Conservation (phyloP, 2,113 vertebrate species). For the Benitochromis conjunctus region DNA sequence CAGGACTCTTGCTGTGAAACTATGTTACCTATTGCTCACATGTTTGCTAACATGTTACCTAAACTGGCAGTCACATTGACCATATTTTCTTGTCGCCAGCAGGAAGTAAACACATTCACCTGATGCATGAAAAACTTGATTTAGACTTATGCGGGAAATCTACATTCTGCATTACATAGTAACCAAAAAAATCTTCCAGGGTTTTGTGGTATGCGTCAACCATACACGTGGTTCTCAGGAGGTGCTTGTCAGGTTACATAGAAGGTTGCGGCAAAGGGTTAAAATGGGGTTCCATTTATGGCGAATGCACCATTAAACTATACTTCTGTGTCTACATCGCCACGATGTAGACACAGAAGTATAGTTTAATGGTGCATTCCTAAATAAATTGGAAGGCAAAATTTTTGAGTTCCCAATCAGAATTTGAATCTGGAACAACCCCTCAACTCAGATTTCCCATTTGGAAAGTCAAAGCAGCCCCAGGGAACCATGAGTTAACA, state of each 20-base stretch:
- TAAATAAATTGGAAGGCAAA: fast-evolving
- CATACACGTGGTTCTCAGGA: no score
- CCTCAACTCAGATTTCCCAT: background rate
- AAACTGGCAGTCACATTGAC: fast-evolving
- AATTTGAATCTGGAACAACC: background rate
- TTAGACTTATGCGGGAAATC: background rate
- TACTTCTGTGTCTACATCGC: no score
- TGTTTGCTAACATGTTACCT: background rate
- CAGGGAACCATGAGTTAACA: background rate
- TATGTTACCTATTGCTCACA: background rate
- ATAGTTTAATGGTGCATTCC: background rate
- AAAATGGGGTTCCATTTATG: no score
- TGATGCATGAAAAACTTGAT: background rate
- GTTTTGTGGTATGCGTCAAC: no score
- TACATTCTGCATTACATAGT: background rate
- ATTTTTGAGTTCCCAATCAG: fast-evolving
- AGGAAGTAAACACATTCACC: background rate
- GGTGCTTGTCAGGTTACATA: no score
- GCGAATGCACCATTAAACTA: no score
- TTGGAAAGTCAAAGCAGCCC: background rate
- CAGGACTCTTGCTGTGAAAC: no score
- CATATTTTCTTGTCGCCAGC: background rate
- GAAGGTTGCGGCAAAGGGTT: no score
- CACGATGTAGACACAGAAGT: background rate
- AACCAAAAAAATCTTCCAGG: background rate